Evolutionary conservation across 1,140 invertebrate genomes (phyloP), one percentile per base, ranked within the genome.

Genomic region (Arctopsyche grandis): DNA sequence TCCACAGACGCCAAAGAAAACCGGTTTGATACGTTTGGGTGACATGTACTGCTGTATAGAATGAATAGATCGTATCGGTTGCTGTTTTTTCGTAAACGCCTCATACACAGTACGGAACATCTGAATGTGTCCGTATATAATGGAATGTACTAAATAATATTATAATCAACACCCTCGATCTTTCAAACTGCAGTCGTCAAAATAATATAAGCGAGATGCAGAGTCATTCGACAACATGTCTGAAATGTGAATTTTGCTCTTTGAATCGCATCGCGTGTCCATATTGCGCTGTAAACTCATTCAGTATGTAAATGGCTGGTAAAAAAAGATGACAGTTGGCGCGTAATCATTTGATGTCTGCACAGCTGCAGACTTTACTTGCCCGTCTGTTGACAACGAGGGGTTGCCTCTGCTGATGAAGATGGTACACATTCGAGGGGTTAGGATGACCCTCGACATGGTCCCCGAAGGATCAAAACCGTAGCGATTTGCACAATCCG

Each of bases 261-360:
- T 5, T 9, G 21, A 5, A 29, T 1, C 29, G 24, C 0, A n/a
- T 46, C 14, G 21, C 44, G n/a, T 71, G 69, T 71, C 44, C 16
- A n/a, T 19, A 16, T 16, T 46, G 44, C 0, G 5, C 69, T 12
- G 3, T 16, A 38, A 38, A 10, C 16, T 38, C 21, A 76, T 76
- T 76, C n/a, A 38, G 69, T 79, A 81, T 81, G 77, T 79, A 81
- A 81, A 81, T 79, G 69, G 77, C 46, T 14, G 52, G 71, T 56
- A 74, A 81, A 66, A 81, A 81, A 76, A 78, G 74, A 75, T 81
- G 80, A 81, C 80, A 81, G 80, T 81, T 81, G 80, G 80, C 69
- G 70, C 56, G 77, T 52, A 81, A 81, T 81, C 80, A 81, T 79
- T 70, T 79, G 63, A 79, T 79, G 77, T 79, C 69, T 73, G 78